phyloP scores from a whole-genome alignment of 2,888 invertebrate species.

The Glyphotaelius pellucidus region DNA sequence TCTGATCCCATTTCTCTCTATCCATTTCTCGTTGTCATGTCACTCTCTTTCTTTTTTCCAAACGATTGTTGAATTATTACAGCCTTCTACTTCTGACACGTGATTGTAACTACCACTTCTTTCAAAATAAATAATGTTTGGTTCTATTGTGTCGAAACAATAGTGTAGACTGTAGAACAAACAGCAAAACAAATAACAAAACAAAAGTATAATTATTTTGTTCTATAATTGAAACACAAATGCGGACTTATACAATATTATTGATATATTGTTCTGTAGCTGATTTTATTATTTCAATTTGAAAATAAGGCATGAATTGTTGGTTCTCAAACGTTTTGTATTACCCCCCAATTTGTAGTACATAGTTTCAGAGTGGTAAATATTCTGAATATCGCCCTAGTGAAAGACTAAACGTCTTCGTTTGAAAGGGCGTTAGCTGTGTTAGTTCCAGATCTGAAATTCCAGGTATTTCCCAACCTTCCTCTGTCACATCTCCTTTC shows the following conservation, averaged over 20 bases:
- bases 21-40: not conserved
- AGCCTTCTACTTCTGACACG: not conserved
- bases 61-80: not conserved
- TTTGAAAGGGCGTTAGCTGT: too few relatives aligned
- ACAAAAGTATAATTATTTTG: not conserved
- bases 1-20: not conserved
- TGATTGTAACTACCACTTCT: not conserved
- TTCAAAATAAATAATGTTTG: not conserved
- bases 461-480: too few relatives aligned
- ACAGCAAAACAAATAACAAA: not conserved
- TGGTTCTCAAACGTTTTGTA: not conserved
- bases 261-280: not conserved
- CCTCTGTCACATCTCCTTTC: too few relatives aligned
- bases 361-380: too few relatives aligned
- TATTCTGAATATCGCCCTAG: too few relatives aligned
- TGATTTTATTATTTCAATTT: not conserved
- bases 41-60: not conserved
- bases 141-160: not conserved
- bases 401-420: too few relatives aligned
- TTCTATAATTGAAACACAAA: not conserved
- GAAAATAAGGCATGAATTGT: not conserved
- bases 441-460: too few relatives aligned
- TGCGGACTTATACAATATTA: not conserved
- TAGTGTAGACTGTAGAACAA: not conserved
- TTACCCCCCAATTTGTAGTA: not conserved